A percentile compares a stretch with the other conserved stretches of the same genome.
Conservation (phyloP, 2,113 vertebrate species). For the Zosterops pallidus region DNA sequence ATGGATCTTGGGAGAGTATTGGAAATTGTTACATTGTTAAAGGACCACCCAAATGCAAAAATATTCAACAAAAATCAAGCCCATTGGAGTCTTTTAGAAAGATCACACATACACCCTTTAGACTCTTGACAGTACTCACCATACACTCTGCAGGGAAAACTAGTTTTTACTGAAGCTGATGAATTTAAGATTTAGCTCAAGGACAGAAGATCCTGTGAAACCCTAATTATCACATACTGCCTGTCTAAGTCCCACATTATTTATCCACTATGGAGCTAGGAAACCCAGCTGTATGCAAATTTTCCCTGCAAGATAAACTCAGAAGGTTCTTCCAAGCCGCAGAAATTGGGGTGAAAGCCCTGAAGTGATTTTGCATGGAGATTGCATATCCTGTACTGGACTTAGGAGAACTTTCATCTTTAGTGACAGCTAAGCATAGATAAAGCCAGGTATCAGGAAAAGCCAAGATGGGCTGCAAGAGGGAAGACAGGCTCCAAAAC, state of each 20-base stretch:
- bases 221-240: accelerated
- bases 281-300: neutral
- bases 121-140: neutral
- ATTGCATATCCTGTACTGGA: neutral
- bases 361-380: neutral
- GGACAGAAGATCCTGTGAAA: neutral
- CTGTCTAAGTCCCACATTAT: neutral
- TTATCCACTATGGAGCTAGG: neutral
- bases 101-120: neutral
- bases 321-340: neutral
- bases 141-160: neutral
- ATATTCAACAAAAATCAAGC: neutral
- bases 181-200: neutral
- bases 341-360: neutral
- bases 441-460: neutral
- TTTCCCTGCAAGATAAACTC: neutral
- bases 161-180: neutral
- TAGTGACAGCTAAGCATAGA: neutral
- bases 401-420: neutral
- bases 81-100: neutral
- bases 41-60: neutral
- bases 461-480: neutral
- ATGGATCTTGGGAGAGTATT: neutral
- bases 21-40: neutral
- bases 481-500: neutral